Evolutionary conservation across 2,888 invertebrate genomes (phyloP).

Genomic region (Rotaria macrura): DNA sequence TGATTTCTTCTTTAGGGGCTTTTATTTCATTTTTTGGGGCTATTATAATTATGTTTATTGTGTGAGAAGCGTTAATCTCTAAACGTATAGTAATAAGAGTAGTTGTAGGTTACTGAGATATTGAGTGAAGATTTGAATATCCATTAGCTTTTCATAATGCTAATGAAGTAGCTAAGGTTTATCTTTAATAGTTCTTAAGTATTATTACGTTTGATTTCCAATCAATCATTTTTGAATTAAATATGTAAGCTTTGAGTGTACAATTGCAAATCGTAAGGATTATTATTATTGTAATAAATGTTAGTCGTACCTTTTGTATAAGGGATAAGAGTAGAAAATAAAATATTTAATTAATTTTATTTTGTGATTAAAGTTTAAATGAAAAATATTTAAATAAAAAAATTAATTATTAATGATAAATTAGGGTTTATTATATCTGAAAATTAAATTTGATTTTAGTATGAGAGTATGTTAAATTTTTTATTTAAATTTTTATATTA

Average conservation of each 20-base stretch:
- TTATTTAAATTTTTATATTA: background rate
- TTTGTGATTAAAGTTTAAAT: background rate
- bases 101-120: slow-evolving; percentile 34
- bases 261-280: background rate
- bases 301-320: background rate
- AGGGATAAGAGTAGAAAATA: background rate
- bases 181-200: background rate
- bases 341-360: background rate
- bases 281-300: background rate
- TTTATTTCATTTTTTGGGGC: slow-evolving; percentile 37
- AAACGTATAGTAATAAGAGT: slow-evolving; percentile 37
- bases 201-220: slow-evolving; percentile 1
- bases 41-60: slow-evolving; percentile 37
- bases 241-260: background rate
- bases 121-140: slow-evolving; percentile 37
- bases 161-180: slow-evolving; percentile 33
- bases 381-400: background rate
- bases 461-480: background rate
- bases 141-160: slow-evolving; percentile 38
- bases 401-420: background rate
- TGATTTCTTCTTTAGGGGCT: slow-evolving; percentile 38
- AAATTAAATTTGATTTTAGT: background rate
- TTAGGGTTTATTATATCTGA: background rate
- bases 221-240: background rate
- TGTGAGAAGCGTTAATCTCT: slow-evolving; percentile 38